Evolutionary conservation across 2,888 invertebrate species (phyloP).

Genomic region (Oxystoma pomonae): DNA sequence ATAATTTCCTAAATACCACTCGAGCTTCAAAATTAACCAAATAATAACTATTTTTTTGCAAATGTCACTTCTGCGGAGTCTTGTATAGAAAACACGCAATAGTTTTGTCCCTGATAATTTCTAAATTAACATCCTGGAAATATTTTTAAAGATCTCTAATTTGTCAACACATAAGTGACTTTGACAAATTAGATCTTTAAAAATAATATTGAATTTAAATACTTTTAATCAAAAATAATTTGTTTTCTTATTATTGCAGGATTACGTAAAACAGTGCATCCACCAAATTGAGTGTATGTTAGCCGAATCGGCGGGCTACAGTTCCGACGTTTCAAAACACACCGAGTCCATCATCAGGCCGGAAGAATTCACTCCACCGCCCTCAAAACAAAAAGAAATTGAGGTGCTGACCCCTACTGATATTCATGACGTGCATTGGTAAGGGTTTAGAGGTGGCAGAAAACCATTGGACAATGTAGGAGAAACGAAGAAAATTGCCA

Average conservation of each 20-base stretch:
- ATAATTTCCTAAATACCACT: no score
- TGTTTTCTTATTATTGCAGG: slow-evolving; percentile 54
- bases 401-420: slow-evolving; percentile 80
- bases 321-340: slow-evolving; percentile 24
- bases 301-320: slow-evolving; percentile 45
- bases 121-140: no score
- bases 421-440: slow-evolving; percentile 79
- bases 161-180: no score
- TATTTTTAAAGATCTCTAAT: no score
- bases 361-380: slow-evolving; percentile 42
- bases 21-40: no score
- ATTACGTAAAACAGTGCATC: slow-evolving; percentile 73
- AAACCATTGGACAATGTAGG: neutral
- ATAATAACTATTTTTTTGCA: no score
- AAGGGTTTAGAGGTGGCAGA: slow-evolving; percentile 31
- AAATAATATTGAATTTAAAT: no score
- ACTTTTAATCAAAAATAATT: no score
- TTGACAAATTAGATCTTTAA: no score
- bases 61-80: no score
- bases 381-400: slow-evolving; percentile 55
- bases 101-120: no score
- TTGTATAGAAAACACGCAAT: no score
- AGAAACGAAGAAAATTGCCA: neutral
- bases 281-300: slow-evolving; percentile 78
- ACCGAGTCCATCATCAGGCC: slow-evolving; percentile 31